Base-by-base conservation (phyloP, 92 coral and sea anemone species). In the Zoanthus sociatus region DNA sequence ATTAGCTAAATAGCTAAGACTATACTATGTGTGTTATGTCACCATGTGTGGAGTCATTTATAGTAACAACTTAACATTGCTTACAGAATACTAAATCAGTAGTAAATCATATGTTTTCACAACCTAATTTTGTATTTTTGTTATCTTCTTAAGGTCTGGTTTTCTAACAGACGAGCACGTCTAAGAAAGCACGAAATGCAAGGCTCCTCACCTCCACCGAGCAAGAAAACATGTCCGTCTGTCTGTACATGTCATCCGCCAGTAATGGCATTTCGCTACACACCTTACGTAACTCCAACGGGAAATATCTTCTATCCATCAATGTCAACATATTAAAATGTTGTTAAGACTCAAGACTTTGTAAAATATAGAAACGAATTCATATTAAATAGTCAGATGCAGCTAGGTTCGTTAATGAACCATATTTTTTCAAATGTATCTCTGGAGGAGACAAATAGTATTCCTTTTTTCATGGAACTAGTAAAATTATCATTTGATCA, bases 151-250 rank as follows among this genome's bases (percentile, higher is more conserved):
- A 44, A 94, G 97, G 97, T 94, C 5, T 94, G 97, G 97, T 94
- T 94, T 88, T 94, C 97, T 13, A 94, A 94, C 90, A 76, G 97
- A 84, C 87, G 97, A 13, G 97, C 97, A 42, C 90, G 97, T 48
- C 72, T 92, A 26, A 88, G 97, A 84, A 94, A 94, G 78, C 93
- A 92, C 73, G 97, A 92, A 21, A 88, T 90, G 21, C 89, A 88
- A 2, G 75, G 85, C 2, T 64, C 75, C 3, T 81, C 51, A 18
- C 87, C 87, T 37, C 81, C 87, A 15, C 78, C 87, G 71, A 84
- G 51, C 78, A 84, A 84, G 69, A 71, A 71, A 84, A 7, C 79
- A 8, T 84, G 87, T 17, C 87, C 87, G 68, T 71, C 78, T 5
- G 72, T 89, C 71, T 94, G 97, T 54, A 87, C 92, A 55, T 92